A percentile compares a stretch with the other conserved stretches of the same genome.
Conservation (phyloP, 2,113 vertebrate species). For the Gallinago jamesoni region DNA sequence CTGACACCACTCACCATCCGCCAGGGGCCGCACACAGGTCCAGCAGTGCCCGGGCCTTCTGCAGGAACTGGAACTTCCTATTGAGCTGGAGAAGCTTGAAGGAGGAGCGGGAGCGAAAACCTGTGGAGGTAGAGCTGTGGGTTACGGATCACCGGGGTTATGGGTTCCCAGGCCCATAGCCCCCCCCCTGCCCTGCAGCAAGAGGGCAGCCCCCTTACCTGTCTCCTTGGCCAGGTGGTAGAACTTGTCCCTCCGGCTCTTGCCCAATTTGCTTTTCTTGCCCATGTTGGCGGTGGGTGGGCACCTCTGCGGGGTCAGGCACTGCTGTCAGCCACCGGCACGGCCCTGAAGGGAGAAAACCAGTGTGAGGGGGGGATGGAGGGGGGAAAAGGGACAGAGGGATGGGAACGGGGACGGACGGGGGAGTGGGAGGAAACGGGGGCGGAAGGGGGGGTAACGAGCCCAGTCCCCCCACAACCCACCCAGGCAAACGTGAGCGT, state of each 20-base stretch:
- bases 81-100: slow-evolving; percentile 98
- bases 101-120: slow-evolving; percentile 94
- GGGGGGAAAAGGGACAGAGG: too few relatives aligned
- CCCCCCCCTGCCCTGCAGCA: accelerated
- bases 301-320: accelerated
- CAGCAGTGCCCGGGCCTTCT: slow-evolving; percentile 88
- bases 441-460: too few relatives aligned
- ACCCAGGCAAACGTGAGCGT: too few relatives aligned
- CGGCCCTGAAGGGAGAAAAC: neutral
- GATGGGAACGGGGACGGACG: too few relatives aligned
- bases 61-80: slow-evolving; percentile 93
- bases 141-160: accelerated
- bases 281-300: slow-evolving; percentile 73
- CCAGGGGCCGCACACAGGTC: slow-evolving; percentile 95
- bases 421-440: too few relatives aligned
- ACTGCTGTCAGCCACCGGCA: neutral
- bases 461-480: accelerated
- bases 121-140: slow-evolving; percentile 36
- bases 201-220: slow-evolving; percentile 67
- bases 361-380: neutral
- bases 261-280: slow-evolving; percentile 94
- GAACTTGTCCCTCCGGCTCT: slow-evolving; percentile 93
- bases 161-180: accelerated
- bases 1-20: slow-evolving; percentile 83
- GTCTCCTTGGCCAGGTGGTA: slow-evolving; percentile 98